Percentiles rank a stretch among this genome's conserved stretches.
Conservation (phyloP, 2,113 vertebrate genomes). For the Podarcis raffonei region DNA sequence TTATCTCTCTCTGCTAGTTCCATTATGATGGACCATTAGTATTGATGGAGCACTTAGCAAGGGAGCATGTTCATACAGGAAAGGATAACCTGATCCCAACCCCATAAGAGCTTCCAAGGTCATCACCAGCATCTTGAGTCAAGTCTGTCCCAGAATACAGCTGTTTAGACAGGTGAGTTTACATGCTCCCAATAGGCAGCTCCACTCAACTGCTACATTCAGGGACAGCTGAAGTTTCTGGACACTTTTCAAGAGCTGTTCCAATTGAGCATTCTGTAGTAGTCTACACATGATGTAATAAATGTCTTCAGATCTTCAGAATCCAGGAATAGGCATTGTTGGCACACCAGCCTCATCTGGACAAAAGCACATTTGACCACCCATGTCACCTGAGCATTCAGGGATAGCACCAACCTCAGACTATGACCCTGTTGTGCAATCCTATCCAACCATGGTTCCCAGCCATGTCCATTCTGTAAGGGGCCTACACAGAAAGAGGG, state of each 20-base stretch:
- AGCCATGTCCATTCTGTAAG: no score
- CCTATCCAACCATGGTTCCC: no score
- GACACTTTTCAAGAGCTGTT: not conserved
- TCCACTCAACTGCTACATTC: not conserved
- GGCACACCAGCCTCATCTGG: not conserved
- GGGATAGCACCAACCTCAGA: no score
- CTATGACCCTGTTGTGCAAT: not conserved
- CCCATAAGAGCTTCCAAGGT: not conserved
- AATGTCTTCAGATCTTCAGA: not conserved
- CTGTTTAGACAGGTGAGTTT: not conserved
- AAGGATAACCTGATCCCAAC: not conserved
- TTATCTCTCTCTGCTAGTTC: not conserved
- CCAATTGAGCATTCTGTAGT: not conserved
- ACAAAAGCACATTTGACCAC: not conserved
- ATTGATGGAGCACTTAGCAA: not conserved
- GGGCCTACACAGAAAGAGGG: no score
- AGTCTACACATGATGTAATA: not conserved
- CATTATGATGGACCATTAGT: not conserved
- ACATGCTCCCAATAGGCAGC: not conserved
- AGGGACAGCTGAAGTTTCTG: not conserved
- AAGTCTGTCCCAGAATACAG: not conserved
- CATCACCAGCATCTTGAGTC: not conserved
- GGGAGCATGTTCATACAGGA: not conserved
- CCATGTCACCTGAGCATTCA: no score
- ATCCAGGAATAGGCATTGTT: not conserved